Conservation (phyloP, 2,797 vertebrate genomes). For the Pseudomugil gertrudae region DNA sequence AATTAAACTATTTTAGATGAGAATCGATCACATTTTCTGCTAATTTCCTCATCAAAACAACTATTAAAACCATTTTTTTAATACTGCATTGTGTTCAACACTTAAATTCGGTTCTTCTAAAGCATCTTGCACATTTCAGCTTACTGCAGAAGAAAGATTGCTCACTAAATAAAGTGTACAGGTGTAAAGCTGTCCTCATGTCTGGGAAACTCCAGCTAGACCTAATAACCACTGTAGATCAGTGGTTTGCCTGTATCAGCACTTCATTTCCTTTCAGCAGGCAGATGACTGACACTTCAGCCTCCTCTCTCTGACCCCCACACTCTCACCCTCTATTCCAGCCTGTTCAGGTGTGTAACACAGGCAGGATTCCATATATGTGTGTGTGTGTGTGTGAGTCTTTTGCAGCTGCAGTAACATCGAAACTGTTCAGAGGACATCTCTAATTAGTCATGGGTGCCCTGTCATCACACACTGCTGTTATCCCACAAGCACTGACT, state of each 20-base stretch:
- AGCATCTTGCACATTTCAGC: background rate
- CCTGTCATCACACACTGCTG: constrained; percentile 78
- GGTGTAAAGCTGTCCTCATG: constrained; percentile 25
- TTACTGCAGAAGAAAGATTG: constrained; percentile 1
- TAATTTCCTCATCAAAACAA: no score
- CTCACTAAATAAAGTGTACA: constrained; percentile 21
- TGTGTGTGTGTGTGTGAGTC: background rate
- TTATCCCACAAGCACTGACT: constrained; percentile 63
- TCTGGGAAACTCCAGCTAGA: constrained; percentile 52
- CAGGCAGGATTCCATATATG: constrained; percentile 17
- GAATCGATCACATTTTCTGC: no score
- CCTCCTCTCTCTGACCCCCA: constrained; percentile 21
- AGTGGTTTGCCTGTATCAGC: constrained; percentile 74
- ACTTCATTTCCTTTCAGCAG: constrained; percentile 59
- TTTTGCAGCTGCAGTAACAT: constrained; percentile 76
- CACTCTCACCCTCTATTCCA: constrained; percentile 22
- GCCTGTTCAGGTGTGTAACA: constrained; percentile 62
- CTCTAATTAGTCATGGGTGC: constrained; percentile 74
- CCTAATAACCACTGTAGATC: constrained; percentile 64
- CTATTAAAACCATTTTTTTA: no score
- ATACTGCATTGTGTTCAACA: no score
- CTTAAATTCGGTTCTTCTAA: background rate
- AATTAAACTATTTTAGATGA: no score
- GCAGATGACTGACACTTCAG: constrained; percentile 41
- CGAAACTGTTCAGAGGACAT: constrained; percentile 60